Base-by-base conservation (phyloP, 2,113 vertebrate species). In the Diadophis punctatus region DNA sequence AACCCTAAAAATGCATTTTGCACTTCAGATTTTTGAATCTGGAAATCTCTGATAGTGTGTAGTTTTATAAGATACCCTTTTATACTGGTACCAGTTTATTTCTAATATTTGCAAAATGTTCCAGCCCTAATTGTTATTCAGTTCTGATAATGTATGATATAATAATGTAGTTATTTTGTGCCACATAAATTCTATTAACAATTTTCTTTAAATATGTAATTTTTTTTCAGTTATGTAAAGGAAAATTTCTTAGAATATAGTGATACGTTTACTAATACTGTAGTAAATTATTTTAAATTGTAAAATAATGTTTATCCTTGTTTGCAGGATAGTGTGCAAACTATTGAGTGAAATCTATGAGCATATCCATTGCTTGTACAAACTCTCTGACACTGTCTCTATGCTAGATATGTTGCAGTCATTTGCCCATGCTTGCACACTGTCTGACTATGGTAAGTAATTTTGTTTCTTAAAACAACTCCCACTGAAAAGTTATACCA, bases 331-430 rank as follows among this genome's bases (percentile, higher is more conserved):
- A 93, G 98, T 99, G 49, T 99, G 98, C 94, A 98, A 98, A 91
- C 98, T 99, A 53, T 98, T 99, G 27, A 97, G 96, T 86, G 98
- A 98, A 89, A 97, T 99, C 95, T 98, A 98, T 51, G 98, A 98
- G 87, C 97, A 99, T 92, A 98, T 99, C 84, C 98, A 99, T 95
- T 99, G 99, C 95, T 97, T 99, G 0, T 99, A 99, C 95, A 99
- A 99, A 96, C 98, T 99, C 23, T 98, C 99, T 8, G 99, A 99
- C 94, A 97, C 98, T 7, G 98, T 99, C 16, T 99, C 99, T 14
- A 99, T 99, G 99, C 97, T 99, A 97, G 99, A 99, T 94, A 99
- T 99, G 99, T 96, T 99, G 93, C 97, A 99, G 58, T 99, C 99
- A 0, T 98, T 99, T 95, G 99, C 99, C 91, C 98, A 98, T 3